These are phyloP conservation scores for Isichthys henryi DNA, from an alignment of 2,113 vertebrate species.

Conservation along the genomic window DNA sequence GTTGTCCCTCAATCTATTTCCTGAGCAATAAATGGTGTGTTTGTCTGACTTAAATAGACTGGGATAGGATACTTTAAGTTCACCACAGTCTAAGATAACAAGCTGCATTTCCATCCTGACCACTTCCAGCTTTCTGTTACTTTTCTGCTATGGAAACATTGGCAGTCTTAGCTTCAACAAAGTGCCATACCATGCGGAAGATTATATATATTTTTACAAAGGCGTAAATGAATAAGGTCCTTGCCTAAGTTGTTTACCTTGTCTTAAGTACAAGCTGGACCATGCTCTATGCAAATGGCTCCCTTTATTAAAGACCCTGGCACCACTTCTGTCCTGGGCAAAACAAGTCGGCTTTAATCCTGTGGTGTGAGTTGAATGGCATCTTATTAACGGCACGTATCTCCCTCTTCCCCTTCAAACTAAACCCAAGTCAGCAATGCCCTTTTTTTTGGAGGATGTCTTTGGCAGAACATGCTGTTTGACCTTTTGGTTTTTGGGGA, in stretches of 20 bases:
- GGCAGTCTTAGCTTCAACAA: not conserved
- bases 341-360: constrained; percentile 24
- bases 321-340: not conserved
- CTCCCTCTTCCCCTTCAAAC: not conserved
- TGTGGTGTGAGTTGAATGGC: constrained; percentile 28
- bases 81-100: not conserved
- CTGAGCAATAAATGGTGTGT: not conserved
- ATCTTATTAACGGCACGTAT: constrained; percentile 27
- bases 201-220: not conserved
- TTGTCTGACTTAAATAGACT: not conserved
- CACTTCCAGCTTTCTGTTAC: not conserved
- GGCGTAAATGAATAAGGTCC: not conserved
- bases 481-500: not conserved
- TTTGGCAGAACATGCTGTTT: not conserved
- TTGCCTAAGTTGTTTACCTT: not conserved
- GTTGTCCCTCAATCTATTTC: not conserved
- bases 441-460: not conserved
- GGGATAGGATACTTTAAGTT: not conserved
- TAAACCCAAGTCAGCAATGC: not conserved
- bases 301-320: not conserved
- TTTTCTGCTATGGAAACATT: not conserved
- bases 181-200: not conserved
- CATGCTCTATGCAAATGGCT: not conserved
- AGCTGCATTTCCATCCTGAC: not conserved
- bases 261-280: constrained; percentile 4